Evolutionary conservation across 2,797 vertebrate species (phyloP).

Genomic region (Micromesistius poutassou): DNA sequence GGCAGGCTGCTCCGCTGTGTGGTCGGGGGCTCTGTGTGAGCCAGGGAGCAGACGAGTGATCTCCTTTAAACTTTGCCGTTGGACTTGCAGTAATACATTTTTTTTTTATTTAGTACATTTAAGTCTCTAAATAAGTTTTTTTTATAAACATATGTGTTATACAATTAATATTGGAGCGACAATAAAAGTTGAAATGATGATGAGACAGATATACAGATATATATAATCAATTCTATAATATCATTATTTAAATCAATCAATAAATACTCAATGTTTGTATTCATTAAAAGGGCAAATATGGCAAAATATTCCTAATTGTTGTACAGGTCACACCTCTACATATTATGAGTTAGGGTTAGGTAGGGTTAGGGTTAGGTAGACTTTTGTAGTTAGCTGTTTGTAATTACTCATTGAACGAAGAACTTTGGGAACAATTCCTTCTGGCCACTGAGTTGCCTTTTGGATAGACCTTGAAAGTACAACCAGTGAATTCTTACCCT

Average conservation of each 20-base stretch:
- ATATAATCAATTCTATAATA: not conserved
- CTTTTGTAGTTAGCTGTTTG: not conserved
- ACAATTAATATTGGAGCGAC: not conserved
- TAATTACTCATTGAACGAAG: not conserved
- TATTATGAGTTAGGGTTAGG: not conserved
- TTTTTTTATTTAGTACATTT: not conserved
- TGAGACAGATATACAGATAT: not conserved
- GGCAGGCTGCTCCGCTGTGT: not conserved
- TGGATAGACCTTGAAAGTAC: not conserved
- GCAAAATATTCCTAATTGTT: not conserved
- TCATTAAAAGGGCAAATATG: constrained; percentile 1
- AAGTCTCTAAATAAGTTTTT: not conserved
- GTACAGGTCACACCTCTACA: not conserved
- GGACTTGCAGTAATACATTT: not conserved
- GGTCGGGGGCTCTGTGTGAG: not conserved
- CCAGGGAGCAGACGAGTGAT: not conserved
- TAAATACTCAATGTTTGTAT: not conserved
- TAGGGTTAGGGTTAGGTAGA: no score
- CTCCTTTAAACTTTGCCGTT: not conserved
- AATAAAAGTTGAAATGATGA: not conserved
- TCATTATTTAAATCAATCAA: not conserved
- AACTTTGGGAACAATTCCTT: not conserved
- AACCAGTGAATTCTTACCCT: not conserved
- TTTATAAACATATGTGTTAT: not conserved
- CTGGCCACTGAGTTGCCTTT: not conserved